Conservation (phyloP, 1,140 invertebrate species). For the Drosophila pseudoobscura region DNA sequence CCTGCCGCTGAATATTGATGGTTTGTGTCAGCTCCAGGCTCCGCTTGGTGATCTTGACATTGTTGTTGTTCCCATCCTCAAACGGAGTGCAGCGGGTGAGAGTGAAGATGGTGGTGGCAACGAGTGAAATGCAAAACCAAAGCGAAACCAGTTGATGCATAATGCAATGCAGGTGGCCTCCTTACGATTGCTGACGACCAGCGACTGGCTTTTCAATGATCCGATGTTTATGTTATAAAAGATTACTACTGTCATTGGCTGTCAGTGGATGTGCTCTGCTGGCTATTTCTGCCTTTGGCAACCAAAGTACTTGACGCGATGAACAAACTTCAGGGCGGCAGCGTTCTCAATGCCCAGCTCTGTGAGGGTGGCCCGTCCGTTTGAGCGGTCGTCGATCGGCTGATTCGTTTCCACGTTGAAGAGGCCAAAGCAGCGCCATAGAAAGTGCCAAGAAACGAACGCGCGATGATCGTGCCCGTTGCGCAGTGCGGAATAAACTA, state of each 20-base stretch:
- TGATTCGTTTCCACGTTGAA: constrained; percentile 79
- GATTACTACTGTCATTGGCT: constrained; percentile 13
- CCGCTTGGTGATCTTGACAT: constrained; percentile 83
- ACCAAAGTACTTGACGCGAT: constrained; percentile 82
- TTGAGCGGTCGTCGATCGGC: constrained; percentile 82
- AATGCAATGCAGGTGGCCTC: constrained; percentile 27
- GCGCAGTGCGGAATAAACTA: constrained; percentile 72
- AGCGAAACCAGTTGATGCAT: constrained; percentile 47
- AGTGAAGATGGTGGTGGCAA: constrained; percentile 2
- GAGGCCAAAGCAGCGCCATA: constrained; percentile 88
- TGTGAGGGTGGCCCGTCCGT: constrained; percentile 74
- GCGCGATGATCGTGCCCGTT: constrained; percentile 78
- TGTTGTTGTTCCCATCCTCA: constrained; percentile 81
- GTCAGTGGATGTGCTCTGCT: constrained; percentile 6
- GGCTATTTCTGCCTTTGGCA: constrained; percentile 59
- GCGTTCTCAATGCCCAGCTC: constrained; percentile 86
- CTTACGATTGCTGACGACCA: constrained; percentile 1
- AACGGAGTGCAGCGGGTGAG: constrained; percentile 47
- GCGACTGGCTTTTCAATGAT: constrained; percentile 36
- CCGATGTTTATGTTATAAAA: constrained; percentile 6
- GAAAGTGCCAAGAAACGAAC: constrained; percentile 87
- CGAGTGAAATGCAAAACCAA: constrained; percentile 40
- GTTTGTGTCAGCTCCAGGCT: constrained; percentile 86
- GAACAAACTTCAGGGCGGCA: constrained; percentile 86
- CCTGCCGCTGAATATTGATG: constrained; percentile 87